Conservation (phyloP, 2,888 invertebrate species). For the Phania funesta region DNA sequence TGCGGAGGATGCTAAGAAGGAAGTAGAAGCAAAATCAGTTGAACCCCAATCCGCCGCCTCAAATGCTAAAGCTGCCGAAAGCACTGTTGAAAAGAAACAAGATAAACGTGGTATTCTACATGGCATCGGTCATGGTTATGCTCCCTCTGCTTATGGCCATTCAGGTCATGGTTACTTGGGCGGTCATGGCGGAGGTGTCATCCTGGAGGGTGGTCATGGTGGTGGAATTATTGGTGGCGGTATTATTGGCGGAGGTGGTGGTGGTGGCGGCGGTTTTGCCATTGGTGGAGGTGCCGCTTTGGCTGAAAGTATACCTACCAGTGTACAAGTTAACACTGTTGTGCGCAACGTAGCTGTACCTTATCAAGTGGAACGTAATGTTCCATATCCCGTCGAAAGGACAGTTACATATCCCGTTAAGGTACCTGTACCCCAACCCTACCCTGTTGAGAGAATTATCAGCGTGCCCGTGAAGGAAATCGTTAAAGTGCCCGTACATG, state of each 20-base stretch:
- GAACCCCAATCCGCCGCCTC: conserved; percentile 79
- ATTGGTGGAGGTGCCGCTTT: conserved; percentile 71
- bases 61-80: conserved; percentile 83
- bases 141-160: conserved; percentile 69
- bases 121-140: conserved; percentile 82
- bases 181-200: conserved; percentile 65
- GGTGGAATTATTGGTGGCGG: conserved; percentile 80
- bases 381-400: conserved; percentile 86
- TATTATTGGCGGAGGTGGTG: conserved; percentile 78
- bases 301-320: conserved; percentile 77
- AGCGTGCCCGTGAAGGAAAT: conserved; percentile 83
- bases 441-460: conserved; percentile 84
- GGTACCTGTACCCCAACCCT: conserved; percentile 85
- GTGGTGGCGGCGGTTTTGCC: conserved; percentile 74
- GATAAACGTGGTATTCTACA: conserved; percentile 87
- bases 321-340: conserved; percentile 85
- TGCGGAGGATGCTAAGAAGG: conserved; percentile 83
- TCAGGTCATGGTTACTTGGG: conserved; percentile 58
- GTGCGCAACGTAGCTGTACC: conserved; percentile 87
- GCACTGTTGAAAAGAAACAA: conserved; percentile 85
- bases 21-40: conserved; percentile 74
- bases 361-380: conserved; percentile 85
- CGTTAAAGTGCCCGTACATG: conserved; percentile 86
- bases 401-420: conserved; percentile 85
- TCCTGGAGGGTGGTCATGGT: conserved; percentile 78